phyloP scores from a whole-genome alignment of 2,113 vertebrate species.

The Serilophus lunatus region DNA sequence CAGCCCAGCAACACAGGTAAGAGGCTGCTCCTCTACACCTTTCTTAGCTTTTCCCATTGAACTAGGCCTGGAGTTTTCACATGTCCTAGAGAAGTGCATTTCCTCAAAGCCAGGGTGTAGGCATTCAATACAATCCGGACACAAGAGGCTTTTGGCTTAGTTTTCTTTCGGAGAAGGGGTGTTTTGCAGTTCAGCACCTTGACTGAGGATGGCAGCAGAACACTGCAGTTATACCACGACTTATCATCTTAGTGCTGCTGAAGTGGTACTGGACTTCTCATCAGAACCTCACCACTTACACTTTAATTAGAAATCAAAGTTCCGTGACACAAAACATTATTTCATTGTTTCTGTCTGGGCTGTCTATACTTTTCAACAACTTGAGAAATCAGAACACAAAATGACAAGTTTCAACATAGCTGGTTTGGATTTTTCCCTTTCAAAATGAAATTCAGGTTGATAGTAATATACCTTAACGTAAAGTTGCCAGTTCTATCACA shows the following conservation, averaged over 20 bases:
- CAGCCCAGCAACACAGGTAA: not conserved
- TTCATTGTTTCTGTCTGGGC: not conserved
- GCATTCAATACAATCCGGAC: not conserved
- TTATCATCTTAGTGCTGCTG: not conserved
- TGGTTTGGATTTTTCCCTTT: not conserved
- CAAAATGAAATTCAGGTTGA: not conserved
- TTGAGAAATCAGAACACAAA: not conserved
- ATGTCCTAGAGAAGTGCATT: not conserved
- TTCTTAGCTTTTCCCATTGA: not conserved
- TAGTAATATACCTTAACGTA: accelerated
- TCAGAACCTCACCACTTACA: not conserved
- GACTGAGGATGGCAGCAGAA: not conserved
- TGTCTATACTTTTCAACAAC: not conserved
- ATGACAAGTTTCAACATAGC: not conserved
- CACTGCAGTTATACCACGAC: not conserved
- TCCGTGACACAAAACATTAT: not conserved
- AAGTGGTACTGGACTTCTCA: not conserved
- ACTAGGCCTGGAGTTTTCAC: not conserved
- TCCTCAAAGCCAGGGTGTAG: not conserved
- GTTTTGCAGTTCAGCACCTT: not conserved
- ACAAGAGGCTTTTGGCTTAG: not conserved
- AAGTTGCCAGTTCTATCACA: not conserved
- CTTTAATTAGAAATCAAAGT: not conserved
- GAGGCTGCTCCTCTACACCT: not conserved
- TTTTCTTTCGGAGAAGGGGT: not conserved